Base-by-base conservation (phyloP, 2,113 vertebrate species). In the Hippocampus comes region DNA sequence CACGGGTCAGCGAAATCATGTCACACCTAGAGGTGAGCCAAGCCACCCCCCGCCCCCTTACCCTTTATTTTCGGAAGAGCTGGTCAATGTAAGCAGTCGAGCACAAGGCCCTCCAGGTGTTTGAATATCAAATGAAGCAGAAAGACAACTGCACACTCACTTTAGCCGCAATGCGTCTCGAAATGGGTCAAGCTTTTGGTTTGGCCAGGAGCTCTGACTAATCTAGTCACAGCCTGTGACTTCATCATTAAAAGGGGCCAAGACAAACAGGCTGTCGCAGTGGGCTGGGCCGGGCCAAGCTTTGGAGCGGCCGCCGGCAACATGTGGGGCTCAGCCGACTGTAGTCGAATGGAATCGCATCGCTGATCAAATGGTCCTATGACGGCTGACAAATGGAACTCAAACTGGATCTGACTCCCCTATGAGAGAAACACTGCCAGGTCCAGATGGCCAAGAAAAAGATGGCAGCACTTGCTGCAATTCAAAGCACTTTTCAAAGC, bases 131-230 rank as follows among this genome's bases (percentile, higher is more conserved):
- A 70, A 79, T 82, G 55, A 60, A 63, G 81, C 74, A 72, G 86
- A 79, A 80, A 71, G 68, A 72, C 41, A 67, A 72, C 63, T 10
- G 70, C 68, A 53, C 68, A 43, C 51, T 78, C 61, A 10, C 20
- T 72, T 84, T 78, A 68, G 70, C 55, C 63, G n/a, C 63, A 18
- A 78, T 67, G 72, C 63, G 64, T 77, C 71, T 65, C 27, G 72
- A 86, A 89, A 82, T 79, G 67, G 81, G 72, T 79, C 79, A 78
- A 73, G 80, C 78, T 83, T 67, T 20, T 53, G 57, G 67, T 82
- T 83, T 73, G 68, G 65, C 81, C 71, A 23, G 63, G 48, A 86
- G 82, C 80, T 63, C 30, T 71, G 77, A 70, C 49, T 78, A 73
- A 73, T 70, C 42, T 64, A 5, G 56, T 25, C 68, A 66, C 49